phyloP scores from a whole-genome alignment of 2,888 invertebrate genomes.

The Busseola fusca region DNA sequence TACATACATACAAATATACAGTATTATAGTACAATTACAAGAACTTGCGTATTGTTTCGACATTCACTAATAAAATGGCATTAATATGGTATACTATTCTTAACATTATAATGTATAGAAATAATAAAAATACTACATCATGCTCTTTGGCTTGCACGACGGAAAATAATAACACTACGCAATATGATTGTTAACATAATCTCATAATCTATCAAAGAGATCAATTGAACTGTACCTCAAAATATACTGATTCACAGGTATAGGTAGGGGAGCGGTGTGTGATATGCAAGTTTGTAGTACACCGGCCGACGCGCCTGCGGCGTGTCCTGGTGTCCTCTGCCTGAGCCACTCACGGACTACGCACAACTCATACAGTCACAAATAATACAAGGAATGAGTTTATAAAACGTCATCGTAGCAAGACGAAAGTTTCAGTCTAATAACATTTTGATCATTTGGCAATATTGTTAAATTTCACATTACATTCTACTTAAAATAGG shows the following conservation, averaged over 20 bases:
- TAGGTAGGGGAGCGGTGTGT: slow-evolving; percentile 72
- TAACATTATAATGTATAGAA: slow-evolving; percentile 84
- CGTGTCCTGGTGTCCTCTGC: slow-evolving; percentile 15
- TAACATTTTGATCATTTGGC: slow-evolving; percentile 88
- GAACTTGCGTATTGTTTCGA: slow-evolving; percentile 83
- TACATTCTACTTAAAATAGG: slow-evolving; percentile 72
- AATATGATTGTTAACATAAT: slow-evolving; percentile 77
- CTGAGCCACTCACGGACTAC: slow-evolving; percentile 70
- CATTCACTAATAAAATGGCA: slow-evolving; percentile 88
- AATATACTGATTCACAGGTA: slow-evolving; percentile 62
- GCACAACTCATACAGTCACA: slow-evolving; percentile 61
- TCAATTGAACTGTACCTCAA: slow-evolving; percentile 82
- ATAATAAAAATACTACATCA: slow-evolving; percentile 88
- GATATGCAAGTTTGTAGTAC: slow-evolving; percentile 82
- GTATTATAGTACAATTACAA: slow-evolving; percentile 85
- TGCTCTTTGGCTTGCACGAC: slow-evolving; percentile 89
- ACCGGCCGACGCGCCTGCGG: slow-evolving; percentile 59
- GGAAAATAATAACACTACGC: slow-evolving; percentile 80
- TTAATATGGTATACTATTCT: slow-evolving; percentile 86
- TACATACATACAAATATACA: slow-evolving; percentile 89
- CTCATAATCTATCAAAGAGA: slow-evolving; percentile 84
- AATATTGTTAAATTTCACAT: slow-evolving; percentile 83
- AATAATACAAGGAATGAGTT: slow-evolving; percentile 66
- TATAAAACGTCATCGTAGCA: slow-evolving; percentile 71
- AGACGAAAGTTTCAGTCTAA: slow-evolving; percentile 85